Base-by-base conservation (phyloP, 2,797 vertebrate genomes). In the Hapalemur alaotrensis region DNA sequence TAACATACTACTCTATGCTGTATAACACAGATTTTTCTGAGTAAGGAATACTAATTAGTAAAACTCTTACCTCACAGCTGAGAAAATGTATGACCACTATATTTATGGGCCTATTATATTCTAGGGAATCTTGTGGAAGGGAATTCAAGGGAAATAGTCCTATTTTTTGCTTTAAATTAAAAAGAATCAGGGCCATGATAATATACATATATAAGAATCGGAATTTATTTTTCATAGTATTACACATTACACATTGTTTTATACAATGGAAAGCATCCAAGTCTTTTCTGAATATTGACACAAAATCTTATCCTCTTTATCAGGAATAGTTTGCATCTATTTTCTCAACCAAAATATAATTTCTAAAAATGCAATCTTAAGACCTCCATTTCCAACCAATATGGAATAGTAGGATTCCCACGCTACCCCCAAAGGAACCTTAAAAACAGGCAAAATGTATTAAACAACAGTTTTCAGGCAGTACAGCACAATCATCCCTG, bases 121-220 rank as follows among this genome's bases (percentile, higher is more conserved):
- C 23, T n/a, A 78, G 12, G 6, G 30, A 85, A 43, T 41, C 50
- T 50, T 61, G 11, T 89, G 32, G 7, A 22, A 90, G 54, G 38
- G 28, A 78, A 46, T 67, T 59, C 41, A 35, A 59, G 28, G 48
- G 1, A 96, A 94, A 95, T 32, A 1, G 5, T 84, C 5, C 7
- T 48, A 15, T n/a, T 41, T 88, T 86, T 41, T 83, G 75, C 57
- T 89, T 94, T 88, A 81, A 9, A 20, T 69, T 75, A 87, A 97
- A 91, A 0, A 75, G 23, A 90, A 50, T 79, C 30, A 17, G 1
- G 8, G n/a, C 52, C 94, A 76, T 43, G 14, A 91, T 28, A 81
- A 78, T 28, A 38, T 17, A 78, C 23, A 38, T 17, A 79, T 7
- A 11, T 70, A 57, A n/a, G 15, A 94, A 70, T 0, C n/a, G 0